Evolutionary conservation across 2,888 invertebrate genomes (phyloP), one percentile per base, ranked within the genome.

Genomic region (Urechis unicinctus): DNA sequence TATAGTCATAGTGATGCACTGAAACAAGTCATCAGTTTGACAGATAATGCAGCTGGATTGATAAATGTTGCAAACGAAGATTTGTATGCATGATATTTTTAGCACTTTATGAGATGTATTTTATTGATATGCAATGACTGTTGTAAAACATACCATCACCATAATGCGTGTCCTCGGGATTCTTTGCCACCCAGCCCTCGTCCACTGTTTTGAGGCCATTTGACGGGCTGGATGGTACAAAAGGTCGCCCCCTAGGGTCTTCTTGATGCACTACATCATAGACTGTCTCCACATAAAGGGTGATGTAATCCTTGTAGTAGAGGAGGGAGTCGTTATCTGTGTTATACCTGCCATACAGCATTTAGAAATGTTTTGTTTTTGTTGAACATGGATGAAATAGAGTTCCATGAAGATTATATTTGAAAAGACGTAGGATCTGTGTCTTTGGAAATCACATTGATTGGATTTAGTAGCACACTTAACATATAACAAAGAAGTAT

Each of bases 1-100:
- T 53, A 70, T 95, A 93, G 68, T 91, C 88, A 77, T 98, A 97
- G 73, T 86, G 91, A 73, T 97, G 96, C 48, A 78, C 79, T 79
- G 68, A 83, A 1, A 47, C 24, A 42, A 6, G 28, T 6, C 9
- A 5, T 6, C 36, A 36, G 17, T 13, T 13, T 21, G 46, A 21
- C n/a, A n/a, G n/a, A n/a, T n/a, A n/a, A n/a, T n/a, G n/a, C n/a
- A n/a, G n/a, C n/a, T n/a, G n/a, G n/a, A n/a, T n/a, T n/a, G n/a
- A n/a, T n/a, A n/a, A n/a, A n/a, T n/a, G n/a, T n/a, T n/a, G n/a
- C n/a, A n/a, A n/a, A n/a, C n/a, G n/a, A n/a, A n/a, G n/a, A n/a
- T n/a, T n/a, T n/a, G n/a, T n/a, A n/a, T n/a, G n/a, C n/a, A n/a
- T n/a, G n/a, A n/a, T n/a, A n/a, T n/a, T n/a, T n/a, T n/a, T n/a